Percentiles rank a stretch among this genome's conserved stretches.
Conservation (phyloP, 2,113 vertebrate species). For the Recurvirostra avosetta region DNA sequence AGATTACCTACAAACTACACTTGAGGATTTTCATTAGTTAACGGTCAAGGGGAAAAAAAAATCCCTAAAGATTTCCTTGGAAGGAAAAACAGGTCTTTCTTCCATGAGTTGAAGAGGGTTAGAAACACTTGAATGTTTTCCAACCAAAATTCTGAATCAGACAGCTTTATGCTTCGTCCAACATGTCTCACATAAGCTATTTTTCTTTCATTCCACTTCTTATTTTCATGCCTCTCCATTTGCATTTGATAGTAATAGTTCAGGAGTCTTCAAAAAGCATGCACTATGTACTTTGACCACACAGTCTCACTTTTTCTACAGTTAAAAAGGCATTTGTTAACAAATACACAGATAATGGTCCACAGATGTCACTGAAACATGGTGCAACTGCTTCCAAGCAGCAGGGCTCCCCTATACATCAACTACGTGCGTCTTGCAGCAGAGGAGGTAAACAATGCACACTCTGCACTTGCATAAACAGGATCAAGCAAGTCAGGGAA, state of each 20-base stretch:
- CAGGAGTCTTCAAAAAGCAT: not conserved
- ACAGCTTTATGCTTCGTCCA: not conserved
- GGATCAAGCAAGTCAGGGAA: not conserved
- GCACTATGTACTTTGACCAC: not conserved
- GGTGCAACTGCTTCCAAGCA: not conserved
- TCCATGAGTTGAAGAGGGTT: not conserved
- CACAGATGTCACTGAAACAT: not conserved
- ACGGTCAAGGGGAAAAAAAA: not conserved
- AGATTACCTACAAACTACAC: not conserved
- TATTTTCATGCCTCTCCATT: not conserved
- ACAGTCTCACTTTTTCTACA: not conserved
- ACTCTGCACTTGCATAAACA: not conserved
- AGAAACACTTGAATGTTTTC: not conserved
- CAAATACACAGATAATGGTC: not conserved
- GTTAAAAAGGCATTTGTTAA: not conserved
- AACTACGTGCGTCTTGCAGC: not conserved
- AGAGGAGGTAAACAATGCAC: not conserved
- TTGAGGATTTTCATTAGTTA: not conserved
- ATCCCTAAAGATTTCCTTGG: not conserved
- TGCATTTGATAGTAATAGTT: not conserved
- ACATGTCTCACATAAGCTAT: accelerated
- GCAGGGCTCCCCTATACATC: not conserved
- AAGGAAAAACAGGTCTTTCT: not conserved
- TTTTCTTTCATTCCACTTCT: not conserved
- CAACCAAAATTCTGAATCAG: not conserved